A percentile compares a stretch with the other conserved stretches of the same genome.
phyloP scores from a whole-genome alignment of 2,888 invertebrate species.

The Prosapia bicincta region DNA sequence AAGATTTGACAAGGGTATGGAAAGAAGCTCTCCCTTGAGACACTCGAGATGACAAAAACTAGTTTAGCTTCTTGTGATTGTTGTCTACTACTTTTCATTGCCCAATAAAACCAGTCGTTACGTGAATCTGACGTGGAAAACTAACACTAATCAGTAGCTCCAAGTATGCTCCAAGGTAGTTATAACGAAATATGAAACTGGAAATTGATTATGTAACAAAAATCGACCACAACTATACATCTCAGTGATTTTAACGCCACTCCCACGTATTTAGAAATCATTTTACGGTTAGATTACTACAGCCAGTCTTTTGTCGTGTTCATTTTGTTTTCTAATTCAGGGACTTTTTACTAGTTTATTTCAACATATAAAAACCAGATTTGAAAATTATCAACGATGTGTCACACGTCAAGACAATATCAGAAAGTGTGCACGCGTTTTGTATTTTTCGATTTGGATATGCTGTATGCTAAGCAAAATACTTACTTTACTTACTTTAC shows the following conservation, averaged over 20 bases:
- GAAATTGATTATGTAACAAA: neutral
- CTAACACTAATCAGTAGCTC: too few species aligned
- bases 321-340: neutral
- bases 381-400: too few species aligned
- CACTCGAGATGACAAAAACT: neutral
- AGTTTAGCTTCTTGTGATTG: neutral
- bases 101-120: too few species aligned
- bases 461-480: too few species aligned
- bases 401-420: too few species aligned
- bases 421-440: too few species aligned
- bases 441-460: too few species aligned
- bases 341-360: too few species aligned
- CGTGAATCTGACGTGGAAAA: too few species aligned
- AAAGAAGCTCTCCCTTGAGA: neutral
- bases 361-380: too few species aligned
- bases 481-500: too few species aligned
- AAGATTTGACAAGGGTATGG: neutral
- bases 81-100: neutral
- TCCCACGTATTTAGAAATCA: neutral
- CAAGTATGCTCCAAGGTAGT: too few species aligned
- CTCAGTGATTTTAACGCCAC: neutral
- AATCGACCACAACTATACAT: neutral
- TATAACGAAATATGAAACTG: neutral
- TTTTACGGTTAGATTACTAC: neutral
- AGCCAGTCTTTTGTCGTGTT: neutral